phyloP scores from a whole-genome alignment of 2,797 vertebrate species.

The Eurystomus glaucurus region DNA sequence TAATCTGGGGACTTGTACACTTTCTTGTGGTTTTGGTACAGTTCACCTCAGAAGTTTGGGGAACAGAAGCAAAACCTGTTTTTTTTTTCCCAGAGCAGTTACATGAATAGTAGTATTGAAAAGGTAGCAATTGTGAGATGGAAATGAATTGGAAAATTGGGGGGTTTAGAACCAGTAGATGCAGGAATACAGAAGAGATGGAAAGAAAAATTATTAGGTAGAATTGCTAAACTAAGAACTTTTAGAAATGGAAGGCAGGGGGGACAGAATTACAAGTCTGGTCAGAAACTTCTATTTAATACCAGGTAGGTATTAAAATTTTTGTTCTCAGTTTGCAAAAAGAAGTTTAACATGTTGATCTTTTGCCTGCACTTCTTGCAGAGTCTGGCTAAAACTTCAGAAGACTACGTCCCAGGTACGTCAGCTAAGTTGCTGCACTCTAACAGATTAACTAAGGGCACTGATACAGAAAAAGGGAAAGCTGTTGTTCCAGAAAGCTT shows the following conservation, averaged over 20 bases:
- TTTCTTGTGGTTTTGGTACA: constrained; percentile 67
- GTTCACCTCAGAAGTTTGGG: constrained; percentile 41
- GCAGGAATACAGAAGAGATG: neutral
- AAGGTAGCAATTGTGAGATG: constrained; percentile 21
- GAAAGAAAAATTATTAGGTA: neutral
- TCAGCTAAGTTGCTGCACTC: neutral
- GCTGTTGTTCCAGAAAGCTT: neutral
- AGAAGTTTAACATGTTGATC: neutral
- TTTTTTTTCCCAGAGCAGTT: neutral
- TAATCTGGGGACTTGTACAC: constrained; percentile 82
- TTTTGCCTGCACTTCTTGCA: neutral
- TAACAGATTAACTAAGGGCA: neutral
- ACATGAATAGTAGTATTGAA: constrained; percentile 33
- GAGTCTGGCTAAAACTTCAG: neutral
- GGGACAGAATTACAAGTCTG: neutral
- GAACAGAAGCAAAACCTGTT: neutral
- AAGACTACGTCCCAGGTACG: neutral
- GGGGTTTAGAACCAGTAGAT: neutral
- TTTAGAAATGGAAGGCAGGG: neutral
- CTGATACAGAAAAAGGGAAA: neutral
- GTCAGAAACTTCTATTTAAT: neutral
- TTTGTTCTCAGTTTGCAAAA: neutral
- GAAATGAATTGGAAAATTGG: constrained; percentile 23
- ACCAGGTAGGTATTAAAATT: neutral
- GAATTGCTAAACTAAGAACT: neutral